Evolutionary conservation across 2,113 vertebrate species (phyloP).

Genomic region (Nymphicus hollandicus): DNA sequence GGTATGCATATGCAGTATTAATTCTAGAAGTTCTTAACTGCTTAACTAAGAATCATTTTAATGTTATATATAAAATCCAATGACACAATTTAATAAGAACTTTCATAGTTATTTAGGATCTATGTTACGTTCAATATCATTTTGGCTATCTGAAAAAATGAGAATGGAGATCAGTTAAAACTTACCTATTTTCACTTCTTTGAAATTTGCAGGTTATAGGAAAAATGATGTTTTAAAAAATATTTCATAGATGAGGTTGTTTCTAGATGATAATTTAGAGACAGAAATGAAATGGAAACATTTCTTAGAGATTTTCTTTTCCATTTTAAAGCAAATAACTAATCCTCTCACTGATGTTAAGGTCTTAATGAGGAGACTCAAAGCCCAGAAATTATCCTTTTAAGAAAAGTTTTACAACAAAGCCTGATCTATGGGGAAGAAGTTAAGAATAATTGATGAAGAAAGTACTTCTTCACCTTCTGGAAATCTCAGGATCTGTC

Average conservation of each 20-base stretch:
- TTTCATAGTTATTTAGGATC: not conserved
- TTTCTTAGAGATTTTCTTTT: not conserved
- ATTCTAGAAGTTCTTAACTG: not conserved
- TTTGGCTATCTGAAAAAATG: not conserved
- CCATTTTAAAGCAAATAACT: not conserved
- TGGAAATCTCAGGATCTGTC: not conserved
- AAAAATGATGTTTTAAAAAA: not conserved
- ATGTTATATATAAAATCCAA: not conserved
- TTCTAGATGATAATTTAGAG: not conserved
- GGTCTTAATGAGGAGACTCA: not conserved
- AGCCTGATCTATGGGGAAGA: not conserved
- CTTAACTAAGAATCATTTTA: not conserved
- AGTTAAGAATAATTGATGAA: not conserved
- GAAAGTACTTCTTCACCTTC: not conserved
- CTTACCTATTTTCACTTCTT: not conserved
- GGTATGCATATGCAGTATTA: not conserved
- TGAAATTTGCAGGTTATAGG: not conserved
- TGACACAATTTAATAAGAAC: not conserved
- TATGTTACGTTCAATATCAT: not conserved
- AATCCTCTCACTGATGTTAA: not conserved
- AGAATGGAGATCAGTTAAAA: not conserved
- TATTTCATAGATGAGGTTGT: not conserved
- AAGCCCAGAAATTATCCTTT: not conserved
- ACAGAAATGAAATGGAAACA: not conserved
- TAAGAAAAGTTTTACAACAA: not conserved